Evolutionary conservation across 2,888 invertebrate genomes (phyloP), one percentile per base, ranked within the genome.

Genomic region (Plemyria rubiginata): DNA sequence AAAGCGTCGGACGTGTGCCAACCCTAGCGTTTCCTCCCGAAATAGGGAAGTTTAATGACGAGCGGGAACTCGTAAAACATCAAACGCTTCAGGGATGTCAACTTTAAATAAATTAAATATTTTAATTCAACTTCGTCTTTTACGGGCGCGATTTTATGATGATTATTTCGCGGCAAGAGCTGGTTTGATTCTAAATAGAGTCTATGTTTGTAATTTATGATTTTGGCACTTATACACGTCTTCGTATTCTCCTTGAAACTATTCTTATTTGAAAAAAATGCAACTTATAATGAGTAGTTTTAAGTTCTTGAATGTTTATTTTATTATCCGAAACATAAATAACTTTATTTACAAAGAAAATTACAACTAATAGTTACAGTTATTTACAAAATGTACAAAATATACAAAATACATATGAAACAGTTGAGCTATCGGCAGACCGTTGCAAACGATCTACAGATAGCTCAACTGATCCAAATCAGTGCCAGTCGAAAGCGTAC

Each of bases 11-110:
- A 41, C 58, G 41, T 63, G 73, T 69, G 79, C 16, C 85, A 88
- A 73, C 88, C 90, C 88, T 90, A 77, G 65, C 46, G 65, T 64
- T 77, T 79, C 74, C 78, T 77, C 81, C 83, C 79, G 77, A 86
- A 88, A 84, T 81, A 81, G 86, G 85, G 86, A 86, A 85, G 87
- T 88, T 88, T 88, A 89, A 87, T 86, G 90, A 88, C 88, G 82
- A 87, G 84, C 81, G 84, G 81, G 77, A 73, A 80, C 76, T 88
- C 88, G 85, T 89, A 89, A 90, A 89, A 88, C 85, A 82, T 84
- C 85, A 86, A 86, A 85, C 83, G 83, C 70, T 79, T 60, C 80
- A 89, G 88, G 90, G 90, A 65, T 88, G 87, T 70, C 82, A 74
- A 73, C 68, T 73, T 67, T 74, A 65, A 68, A 68, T 73, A 78